Evolutionary conservation across 2,888 invertebrate species (phyloP), one percentile per base, ranked within the genome.

Genomic region (Parasteatoda lunata): DNA sequence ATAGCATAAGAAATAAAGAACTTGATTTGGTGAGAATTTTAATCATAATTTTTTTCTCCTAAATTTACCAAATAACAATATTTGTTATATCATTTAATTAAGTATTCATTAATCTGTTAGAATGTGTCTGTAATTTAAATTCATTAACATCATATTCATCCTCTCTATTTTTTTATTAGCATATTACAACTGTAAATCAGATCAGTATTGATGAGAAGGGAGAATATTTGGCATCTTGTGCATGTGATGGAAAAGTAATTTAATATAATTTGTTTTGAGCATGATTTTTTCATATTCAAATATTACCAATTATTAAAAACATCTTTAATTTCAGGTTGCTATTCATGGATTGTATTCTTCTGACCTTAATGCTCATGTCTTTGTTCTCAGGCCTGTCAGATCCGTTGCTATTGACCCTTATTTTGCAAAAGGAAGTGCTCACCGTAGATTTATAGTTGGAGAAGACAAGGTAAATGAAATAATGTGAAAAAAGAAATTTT

Each of bases 111-210:
- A 30, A 30, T 30, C 30, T 30, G 30, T 30, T 30, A 30, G 30
- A 30, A 30, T 30, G 30, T 30, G 30, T 30, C 30, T 0, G 2
- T 30, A 30, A 1, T 30, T 30, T 30, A 30, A 30, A 30, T 59
- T 15, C 13, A 68, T 30, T 68, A 30, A 68, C 11, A n/a, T 68
- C n/a, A n/a, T 47, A 0, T 70, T 7, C 4, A 11, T 52, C 15
- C n/a, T 49, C 15, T 49, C 15, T 13, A 13, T 73, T 54, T 51
- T 72, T 13, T 69, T 80, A 84, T 15, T 65, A 93, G 92, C 98
- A 98, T 91, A 94, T 96, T 0, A 96, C 97, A 1, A 96, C 97
- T 9, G 97, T 99, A 0, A 98, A 98, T 92, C 96, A 96, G 91
- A 97, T 99, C 89, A 97, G 97, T 70, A 96, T 99, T 89, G 99